Base-by-base conservation (phyloP, 2,113 vertebrate species). In the Laterallus jamaicensis region DNA sequence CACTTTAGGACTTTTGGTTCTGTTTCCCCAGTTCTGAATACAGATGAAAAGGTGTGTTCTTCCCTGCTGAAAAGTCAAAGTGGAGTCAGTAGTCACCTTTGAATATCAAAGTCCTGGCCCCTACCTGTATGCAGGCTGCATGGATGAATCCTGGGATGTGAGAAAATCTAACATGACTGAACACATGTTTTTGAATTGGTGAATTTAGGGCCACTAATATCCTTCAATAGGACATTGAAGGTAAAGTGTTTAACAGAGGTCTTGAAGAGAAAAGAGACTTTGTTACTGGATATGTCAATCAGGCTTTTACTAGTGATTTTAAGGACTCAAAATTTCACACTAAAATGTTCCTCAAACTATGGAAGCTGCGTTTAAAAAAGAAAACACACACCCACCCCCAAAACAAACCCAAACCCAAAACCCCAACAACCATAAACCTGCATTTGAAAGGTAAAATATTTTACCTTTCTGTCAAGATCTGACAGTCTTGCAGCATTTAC, bases 361-460 rank as follows among this genome's bases (percentile, higher is more conserved):
- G 42, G 14, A 31, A 91, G 20, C 17, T 58, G 19, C 31, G 35
- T 35, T 35, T 35, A 35, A 35, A 35, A 35, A 35, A 35, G 35
- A 35, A 35, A 35, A 35, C 35, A 35, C n/a, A n/a, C n/a, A 35
- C 35, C 35, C 35, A n/a, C 35, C 35, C 35, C 35, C 35, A 35
- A 52, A 52, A 28, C 25, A 54, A 52, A 26, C 10, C 21, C 21
- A 54, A 52, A 54, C 12, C 52, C 21, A 54, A 52, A 54, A 6
- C 52, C 49, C 49, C 49, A 49, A 22, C 21, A 54, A 54, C 52
- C 15, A 37, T 19, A 52, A 86, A 13, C 19, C 42, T 78, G 28
- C 44, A n/a, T 88, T 81, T 86, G 26, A 93, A 80, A 95, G 90
- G 19, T 67, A 56, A 91, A 90, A 77, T 70, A 56, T 85, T 96